These are phyloP conservation scores for Anthophora plumipes DNA, from an alignment of 2,888 invertebrate genomes.

Conservation along the genomic window DNA sequence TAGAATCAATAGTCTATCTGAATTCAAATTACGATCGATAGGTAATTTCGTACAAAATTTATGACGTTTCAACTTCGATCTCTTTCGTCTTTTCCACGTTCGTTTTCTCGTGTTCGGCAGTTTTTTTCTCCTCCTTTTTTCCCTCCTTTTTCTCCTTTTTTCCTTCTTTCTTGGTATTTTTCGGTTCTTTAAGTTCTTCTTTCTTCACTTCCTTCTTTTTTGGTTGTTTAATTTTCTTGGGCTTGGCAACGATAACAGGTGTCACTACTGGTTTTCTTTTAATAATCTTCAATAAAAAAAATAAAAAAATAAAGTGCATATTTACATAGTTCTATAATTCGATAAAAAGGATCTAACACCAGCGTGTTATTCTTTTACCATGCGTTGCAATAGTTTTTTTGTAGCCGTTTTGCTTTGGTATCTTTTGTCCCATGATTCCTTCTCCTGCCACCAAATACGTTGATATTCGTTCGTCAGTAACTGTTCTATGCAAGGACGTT, in stretches of 20 bases:
- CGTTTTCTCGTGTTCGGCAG: background rate
- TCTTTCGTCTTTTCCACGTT: background rate
- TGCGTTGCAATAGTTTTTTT: constrained; percentile 51
- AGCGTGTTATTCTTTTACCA: constrained; percentile 28
- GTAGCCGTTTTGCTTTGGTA: constrained; percentile 4
- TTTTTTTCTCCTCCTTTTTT: background rate
- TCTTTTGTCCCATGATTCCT: constrained; percentile 67
- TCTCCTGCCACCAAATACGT: constrained; percentile 75
- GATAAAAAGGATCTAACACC: too few relatives aligned
- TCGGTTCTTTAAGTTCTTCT: background rate
- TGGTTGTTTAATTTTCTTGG: background rate
- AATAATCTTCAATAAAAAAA: constrained; percentile 28
- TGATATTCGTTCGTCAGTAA: constrained; percentile 76
- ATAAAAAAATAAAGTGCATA: background rate
- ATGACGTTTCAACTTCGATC: background rate
- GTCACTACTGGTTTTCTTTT: constrained; percentile 12
- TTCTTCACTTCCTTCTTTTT: background rate
- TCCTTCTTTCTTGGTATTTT: background rate
- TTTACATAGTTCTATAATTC: background rate
- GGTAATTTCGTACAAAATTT: background rate
- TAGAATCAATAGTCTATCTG: background rate
- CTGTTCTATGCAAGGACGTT: constrained; percentile 71
- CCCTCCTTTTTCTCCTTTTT: background rate
- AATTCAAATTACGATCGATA: background rate
- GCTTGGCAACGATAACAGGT: background rate